A percentile compares a stretch with the other conserved stretches of the same genome.
Evolutionary conservation across 2,888 invertebrate species (phyloP).

Genomic region (Cloeon dipterum): DNA sequence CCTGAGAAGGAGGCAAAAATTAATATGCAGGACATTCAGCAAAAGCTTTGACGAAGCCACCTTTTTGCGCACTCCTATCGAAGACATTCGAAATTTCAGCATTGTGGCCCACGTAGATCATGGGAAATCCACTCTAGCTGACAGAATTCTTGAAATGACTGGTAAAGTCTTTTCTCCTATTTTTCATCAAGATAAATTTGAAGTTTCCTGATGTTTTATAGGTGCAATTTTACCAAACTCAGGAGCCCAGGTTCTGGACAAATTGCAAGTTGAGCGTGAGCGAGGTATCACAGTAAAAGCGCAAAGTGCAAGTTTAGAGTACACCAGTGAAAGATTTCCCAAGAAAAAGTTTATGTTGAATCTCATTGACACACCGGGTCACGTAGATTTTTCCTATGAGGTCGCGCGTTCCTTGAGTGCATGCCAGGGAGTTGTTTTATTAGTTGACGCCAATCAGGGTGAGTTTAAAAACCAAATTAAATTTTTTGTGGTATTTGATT

Average conservation of each 20-base stretch:
- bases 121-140: constrained; percentile 93
- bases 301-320: constrained; percentile 75
- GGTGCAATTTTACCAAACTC: constrained; percentile 17
- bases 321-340: constrained; percentile 33
- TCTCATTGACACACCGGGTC: constrained; percentile 94
- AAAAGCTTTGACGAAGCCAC: too few relatives aligned
- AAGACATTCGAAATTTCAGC: constrained; percentile 68
- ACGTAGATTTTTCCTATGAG: constrained; percentile 94
- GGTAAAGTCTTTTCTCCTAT: constrained; percentile 21
- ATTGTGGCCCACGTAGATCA: constrained; percentile 99
- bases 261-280: constrained; percentile 65
- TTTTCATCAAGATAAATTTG: too few relatives aligned
- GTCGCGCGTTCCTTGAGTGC: constrained; percentile 74
- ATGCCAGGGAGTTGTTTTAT: constrained; percentile 81
- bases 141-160: constrained; percentile 79
- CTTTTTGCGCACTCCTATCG: constrained; percentile 18
- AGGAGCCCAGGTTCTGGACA: constrained; percentile 22
- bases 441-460: constrained; percentile 87
- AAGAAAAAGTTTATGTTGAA: constrained; percentile 51
- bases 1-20: too few relatives aligned
- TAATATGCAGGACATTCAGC: too few relatives aligned
- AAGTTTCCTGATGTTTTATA: constrained; percentile 11
- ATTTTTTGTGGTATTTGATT: too few relatives aligned
- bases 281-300: constrained; percentile 98
- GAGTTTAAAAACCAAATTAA: background rate